Evolutionary conservation across 2,113 vertebrate species (phyloP).

Genomic region (Protobothrops flavoviridis): DNA sequence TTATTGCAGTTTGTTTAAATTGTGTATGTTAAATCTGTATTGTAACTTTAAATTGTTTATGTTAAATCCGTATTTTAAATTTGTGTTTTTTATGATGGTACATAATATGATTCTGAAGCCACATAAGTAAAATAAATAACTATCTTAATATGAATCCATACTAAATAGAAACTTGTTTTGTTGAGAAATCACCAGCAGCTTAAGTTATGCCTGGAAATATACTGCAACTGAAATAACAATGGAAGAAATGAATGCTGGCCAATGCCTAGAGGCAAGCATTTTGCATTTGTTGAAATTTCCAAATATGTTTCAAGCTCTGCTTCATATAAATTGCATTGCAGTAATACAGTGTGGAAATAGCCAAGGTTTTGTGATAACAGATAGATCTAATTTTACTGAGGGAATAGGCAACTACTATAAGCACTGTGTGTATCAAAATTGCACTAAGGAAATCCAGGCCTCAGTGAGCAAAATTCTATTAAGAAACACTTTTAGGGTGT

Average conservation of each 20-base stretch:
- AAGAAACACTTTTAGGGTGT: neutral
- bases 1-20: neutral
- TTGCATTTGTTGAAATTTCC: neutral
- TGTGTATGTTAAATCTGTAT: neutral
- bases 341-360: neutral
- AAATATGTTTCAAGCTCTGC: neutral
- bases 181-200: neutral
- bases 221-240: neutral
- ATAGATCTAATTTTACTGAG: neutral
- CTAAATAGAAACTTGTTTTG: neutral
- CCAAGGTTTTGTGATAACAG: neutral
- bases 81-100: neutral
- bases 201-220: neutral
- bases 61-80: neutral
- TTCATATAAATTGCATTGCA: neutral
- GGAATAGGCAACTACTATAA: neutral
- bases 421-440: neutral
- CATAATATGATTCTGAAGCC: neutral
- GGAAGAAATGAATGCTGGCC: neutral
- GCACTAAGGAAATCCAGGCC: neutral
- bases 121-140: neutral
- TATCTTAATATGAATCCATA: neutral
- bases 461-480: neutral
- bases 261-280: neutral
- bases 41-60: neutral